Conservation (phyloP, 2,888 invertebrate species). For the Archaeoteleia sp. region DNA sequence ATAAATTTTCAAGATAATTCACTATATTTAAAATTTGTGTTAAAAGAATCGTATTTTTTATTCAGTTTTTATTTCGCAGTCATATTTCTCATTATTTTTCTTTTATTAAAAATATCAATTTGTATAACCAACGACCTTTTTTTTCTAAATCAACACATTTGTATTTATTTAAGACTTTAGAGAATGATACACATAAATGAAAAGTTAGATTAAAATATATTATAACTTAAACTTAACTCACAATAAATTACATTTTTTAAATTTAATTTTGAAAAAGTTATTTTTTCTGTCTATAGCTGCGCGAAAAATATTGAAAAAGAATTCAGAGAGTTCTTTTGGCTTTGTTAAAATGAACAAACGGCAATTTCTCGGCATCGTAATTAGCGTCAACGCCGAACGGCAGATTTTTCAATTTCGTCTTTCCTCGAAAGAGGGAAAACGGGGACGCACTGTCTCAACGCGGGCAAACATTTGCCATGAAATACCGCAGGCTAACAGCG, state of each 20-base stretch:
- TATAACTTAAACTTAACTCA: slow-evolving; percentile 3
- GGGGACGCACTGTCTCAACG: slow-evolving; percentile 17
- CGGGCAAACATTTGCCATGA: slow-evolving; percentile 34
- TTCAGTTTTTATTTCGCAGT: no score
- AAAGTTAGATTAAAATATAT: background rate
- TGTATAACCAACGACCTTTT: no score
- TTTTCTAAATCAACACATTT: no score
- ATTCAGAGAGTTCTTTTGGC: background rate
- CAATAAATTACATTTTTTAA: slow-evolving; percentile 1
- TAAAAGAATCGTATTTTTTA: no score
- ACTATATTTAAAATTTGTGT: no score
- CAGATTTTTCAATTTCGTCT: slow-evolving; percentile 24
- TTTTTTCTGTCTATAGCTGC: no score
- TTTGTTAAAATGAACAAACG: slow-evolving; percentile 3
- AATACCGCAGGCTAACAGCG: slow-evolving; percentile 33
- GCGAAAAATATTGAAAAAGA: background rate
- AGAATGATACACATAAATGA: no score
- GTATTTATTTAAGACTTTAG: no score
- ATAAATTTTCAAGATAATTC: no score
- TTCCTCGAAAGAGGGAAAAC: slow-evolving; percentile 8
- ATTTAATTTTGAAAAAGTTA: background rate
- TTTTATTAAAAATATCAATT: no score
- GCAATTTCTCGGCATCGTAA: slow-evolving; percentile 11
- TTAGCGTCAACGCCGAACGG: slow-evolving; percentile 13
- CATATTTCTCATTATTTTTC: no score